phyloP scores from a whole-genome alignment of 2,113 vertebrate genomes.

The Bucco capensis region DNA sequence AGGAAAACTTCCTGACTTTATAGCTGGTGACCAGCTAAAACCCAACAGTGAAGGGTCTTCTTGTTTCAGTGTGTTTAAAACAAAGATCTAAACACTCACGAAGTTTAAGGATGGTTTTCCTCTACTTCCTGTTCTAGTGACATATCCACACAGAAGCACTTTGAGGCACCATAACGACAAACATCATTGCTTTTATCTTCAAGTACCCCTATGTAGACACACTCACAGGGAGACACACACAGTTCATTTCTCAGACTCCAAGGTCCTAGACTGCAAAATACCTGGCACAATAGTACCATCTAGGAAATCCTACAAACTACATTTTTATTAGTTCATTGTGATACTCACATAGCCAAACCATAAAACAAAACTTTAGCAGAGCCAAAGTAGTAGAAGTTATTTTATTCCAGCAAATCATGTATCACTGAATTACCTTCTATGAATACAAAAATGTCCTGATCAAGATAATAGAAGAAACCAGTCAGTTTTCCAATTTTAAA shows the following conservation, averaged over 20 bases:
- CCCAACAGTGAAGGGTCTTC: neutral
- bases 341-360: neutral
- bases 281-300: neutral
- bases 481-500: neutral
- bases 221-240: neutral
- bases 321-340: neutral
- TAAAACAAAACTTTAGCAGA: conserved; percentile 1
- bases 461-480: neutral
- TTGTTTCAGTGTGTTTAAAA: neutral
- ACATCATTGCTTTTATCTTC: neutral
- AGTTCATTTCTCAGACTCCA: neutral
- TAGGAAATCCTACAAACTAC: neutral
- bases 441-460: neutral
- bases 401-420: neutral
- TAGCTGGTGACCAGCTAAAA: neutral
- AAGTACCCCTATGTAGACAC: neutral
- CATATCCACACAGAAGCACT: neutral
- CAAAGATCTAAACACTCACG: neutral
- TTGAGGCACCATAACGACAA: neutral
- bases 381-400: neutral
- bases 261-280: neutral
- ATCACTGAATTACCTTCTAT: neutral
- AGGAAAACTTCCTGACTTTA: neutral
- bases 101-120: neutral
- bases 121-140: neutral